Base-by-base conservation (phyloP, 2,888 invertebrate genomes). In the Troides helena region DNA sequence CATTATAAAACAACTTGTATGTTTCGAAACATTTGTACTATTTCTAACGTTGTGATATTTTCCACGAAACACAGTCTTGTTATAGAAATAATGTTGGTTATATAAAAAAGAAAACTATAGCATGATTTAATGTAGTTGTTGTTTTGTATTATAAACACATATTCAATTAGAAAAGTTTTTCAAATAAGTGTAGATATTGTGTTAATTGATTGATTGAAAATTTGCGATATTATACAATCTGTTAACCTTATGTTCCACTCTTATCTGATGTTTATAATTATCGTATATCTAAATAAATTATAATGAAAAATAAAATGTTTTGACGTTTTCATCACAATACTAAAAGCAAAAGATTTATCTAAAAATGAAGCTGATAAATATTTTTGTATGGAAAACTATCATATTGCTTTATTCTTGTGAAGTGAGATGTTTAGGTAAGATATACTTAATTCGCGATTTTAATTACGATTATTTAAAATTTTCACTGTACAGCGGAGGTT, bases 11-110 rank as follows among this genome's bases (percentile, higher is more conserved):
- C 36, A 12, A 58, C 8, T 21, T 7, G 14, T n/a, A 21, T n/a
- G 39, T 69, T 65, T 50, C 65, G 65, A 69, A 62, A 70, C 50
- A 39, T 14, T 59, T 53, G 25, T 66, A 66, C 58, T 65, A 56
- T 57, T 50, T 60, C 17, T 39, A 7, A 14, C 12, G 57, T 39
- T 70, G 69, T 64, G 30, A 64, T 72, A 59, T 65, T 63, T 67
- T 69, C 60, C 25, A 46, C 30, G 65, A 71, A 72, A 62, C 10
- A 36, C 61, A 65, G 50, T 66, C 0, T 30, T 46, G 62, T 64
- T 23, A 10, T 43, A 61, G 46, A 25, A 25, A 39, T 36, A 39
- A 62, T 39, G 50, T 14, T 43, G 50, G 30, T 43, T 62, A 39
- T 65, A 69, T 65, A 70, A 66, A 62, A 58, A 62, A 59, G 23